Base-by-base conservation (phyloP, 1,140 invertebrate species). In the Dreissena polymorpha region DNA sequence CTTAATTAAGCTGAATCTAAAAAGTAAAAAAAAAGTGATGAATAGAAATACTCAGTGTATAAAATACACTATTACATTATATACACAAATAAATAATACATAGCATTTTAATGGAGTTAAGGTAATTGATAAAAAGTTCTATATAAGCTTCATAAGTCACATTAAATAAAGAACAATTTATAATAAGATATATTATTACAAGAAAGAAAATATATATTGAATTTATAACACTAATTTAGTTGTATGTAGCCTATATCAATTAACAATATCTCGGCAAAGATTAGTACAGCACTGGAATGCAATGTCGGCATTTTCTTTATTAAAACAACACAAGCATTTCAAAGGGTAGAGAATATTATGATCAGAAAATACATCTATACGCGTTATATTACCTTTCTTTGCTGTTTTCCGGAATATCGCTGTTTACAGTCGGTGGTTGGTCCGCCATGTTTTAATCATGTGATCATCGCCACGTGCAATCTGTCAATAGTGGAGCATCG, bases 1-100 rank as follows among this genome's bases (percentile, higher is more conserved):
- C 69, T 80, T 81, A 8, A 93, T 83, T 16, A 83, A 77, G 7
- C 86, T 75, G 88, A 86, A 92, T 69, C 92, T 93, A 84, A 64
- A 84, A 86, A 39, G 39, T 39, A 75, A 60, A 70, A 29, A 16
- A 39, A 70, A 16, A 23, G 10, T 55, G 55, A 55, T 73, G n/a
- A 21, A 51, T n/a, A 39, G 39, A 39, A 39, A 39, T 39, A 39
- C 39, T 5, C 39, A 39, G 2, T 8, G 39, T 39, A 5, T 39
- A 5, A 39, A 55, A 21, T 10, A 73, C 49, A 73, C 13, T 53
- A 53, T 12, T 10, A 57, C 18, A n/a, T 55, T 73, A n/a, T 39
- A 39, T 39, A 39, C 39, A 39, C 39, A 39, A 39, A 39, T 39
- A 39, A 39, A 39, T 2, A 8, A 39, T 39, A 39, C 39, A 8